These are phyloP conservation scores for Gobionotothen gibberifrons DNA, from an alignment of 2,797 vertebrate species.

Conservation along the genomic window DNA sequence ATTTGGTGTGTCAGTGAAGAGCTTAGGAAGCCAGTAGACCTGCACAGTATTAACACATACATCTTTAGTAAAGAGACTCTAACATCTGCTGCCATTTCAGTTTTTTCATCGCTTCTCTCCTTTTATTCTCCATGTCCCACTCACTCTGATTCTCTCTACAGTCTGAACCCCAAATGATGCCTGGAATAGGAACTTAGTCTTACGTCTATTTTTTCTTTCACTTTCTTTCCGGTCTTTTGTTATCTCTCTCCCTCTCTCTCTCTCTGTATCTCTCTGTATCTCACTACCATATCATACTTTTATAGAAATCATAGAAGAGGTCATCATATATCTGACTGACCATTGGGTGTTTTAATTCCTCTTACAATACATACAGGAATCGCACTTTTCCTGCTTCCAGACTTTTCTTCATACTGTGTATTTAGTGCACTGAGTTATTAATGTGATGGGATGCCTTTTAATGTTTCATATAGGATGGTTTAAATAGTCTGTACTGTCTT, in stretches of 20 bases:
- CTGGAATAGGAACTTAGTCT: constrained; percentile 57
- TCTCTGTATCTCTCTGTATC: not conserved
- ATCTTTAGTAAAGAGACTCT: constrained; percentile 52
- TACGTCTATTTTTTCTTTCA: constrained; percentile 6
- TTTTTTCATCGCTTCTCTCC: constrained; percentile 29
- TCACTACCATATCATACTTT: constrained; percentile 5
- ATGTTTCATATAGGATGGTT: constrained; percentile 22
- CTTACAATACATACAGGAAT: constrained; percentile 11
- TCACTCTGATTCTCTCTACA: constrained; percentile 16
- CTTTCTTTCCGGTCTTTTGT: not conserved
- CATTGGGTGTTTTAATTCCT: constrained; percentile 7
- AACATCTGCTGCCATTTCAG: constrained; percentile 58
- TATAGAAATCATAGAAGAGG: not conserved
- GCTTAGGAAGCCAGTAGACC: constrained; percentile 36
- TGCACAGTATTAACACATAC: constrained; percentile 54
- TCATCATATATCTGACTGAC: constrained; percentile 3
- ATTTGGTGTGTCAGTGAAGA: constrained; percentile 19
- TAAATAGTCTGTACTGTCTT: constrained; percentile 18
- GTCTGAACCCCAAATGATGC: constrained; percentile 52
- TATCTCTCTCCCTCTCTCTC: not conserved
- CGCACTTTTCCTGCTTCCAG: not conserved
- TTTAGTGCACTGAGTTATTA: constrained; percentile 18
- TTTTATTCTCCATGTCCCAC: constrained; percentile 16
- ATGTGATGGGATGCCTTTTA: constrained; percentile 20
- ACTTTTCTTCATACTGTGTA: constrained; percentile 7